Base-by-base conservation (phyloP, 2,113 vertebrate species). In the Amphiprion percula region DNA sequence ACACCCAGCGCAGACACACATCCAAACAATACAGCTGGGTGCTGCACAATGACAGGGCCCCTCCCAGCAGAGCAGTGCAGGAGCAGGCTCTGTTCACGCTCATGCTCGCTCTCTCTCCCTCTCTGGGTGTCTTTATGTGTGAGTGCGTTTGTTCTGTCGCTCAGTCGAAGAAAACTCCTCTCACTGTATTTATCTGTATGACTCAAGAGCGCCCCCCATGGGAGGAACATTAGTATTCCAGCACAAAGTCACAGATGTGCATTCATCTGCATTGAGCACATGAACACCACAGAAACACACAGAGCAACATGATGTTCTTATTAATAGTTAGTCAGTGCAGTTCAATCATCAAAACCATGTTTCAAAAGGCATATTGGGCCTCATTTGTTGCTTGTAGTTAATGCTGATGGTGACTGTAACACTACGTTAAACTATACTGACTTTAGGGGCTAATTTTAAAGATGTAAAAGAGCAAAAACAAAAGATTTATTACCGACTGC, bases 171-270 rank as follows among this genome's bases (percentile, higher is more conserved):
- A 76, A 80, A 76, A 78, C 47, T 58, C 77, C 73, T 66, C 67
- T 21, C 39, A 41, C 67, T 68, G 67, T 8, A 17, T n/a, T 71
- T 70, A 76, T 64, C 24, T 39, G 16, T 73, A 47, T 88, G 85
- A 91, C 90, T 89, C 91, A 92, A 93, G 59, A 94, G 94, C 80
- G 90, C 94, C 94, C 91, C 91, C 91, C 88, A 84, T 83, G 87
- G 92, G 84, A 86, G 66, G 74, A 83, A 77, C 17, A 63, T 16
- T 53, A 65, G 74, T 53, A 80, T 15, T 75, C 65, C 72, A 74
- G 63, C 46, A 23, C 56, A 44, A 21, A 79, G 16, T 46, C 24
- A 56, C 26, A 68, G 41, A 33, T 15, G 46, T 46, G 33, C 2
- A 19, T 37, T 19, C 56, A 30, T 12, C 5, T 16, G 19, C 17